These are phyloP conservation scores for Glossophaga mutica DNA, from an alignment of 2,797 vertebrate genomes.

Conservation along the genomic window DNA sequence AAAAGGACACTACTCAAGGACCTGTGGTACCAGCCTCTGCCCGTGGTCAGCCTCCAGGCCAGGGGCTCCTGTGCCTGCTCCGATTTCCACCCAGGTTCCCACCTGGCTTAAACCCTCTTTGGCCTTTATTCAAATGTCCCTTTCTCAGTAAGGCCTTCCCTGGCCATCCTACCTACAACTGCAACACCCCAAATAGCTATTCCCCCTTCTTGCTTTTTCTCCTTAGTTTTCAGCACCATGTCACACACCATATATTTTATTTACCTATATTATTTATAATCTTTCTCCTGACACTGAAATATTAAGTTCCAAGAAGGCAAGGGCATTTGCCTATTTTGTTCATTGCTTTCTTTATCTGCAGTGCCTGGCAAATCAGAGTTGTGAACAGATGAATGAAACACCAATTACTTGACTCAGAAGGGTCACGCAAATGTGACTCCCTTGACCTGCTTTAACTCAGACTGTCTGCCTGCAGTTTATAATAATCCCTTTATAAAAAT, in stretches of 20 bases:
- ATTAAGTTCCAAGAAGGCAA: background rate
- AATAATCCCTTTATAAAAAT: background rate
- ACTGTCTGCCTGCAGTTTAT: background rate
- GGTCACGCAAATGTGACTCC: background rate
- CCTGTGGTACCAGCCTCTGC: background rate
- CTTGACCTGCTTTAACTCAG: background rate
- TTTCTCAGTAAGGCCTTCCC: background rate
- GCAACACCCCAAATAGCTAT: background rate
- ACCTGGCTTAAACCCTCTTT: background rate
- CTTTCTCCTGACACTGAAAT: background rate
- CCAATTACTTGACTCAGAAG: background rate
- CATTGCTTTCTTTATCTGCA: background rate
- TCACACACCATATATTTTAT: background rate
- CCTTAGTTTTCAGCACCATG: background rate
- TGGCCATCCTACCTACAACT: background rate
- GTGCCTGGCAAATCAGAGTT: background rate
- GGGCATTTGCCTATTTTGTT: background rate
- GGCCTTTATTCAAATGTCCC: background rate
- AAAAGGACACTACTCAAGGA: background rate
- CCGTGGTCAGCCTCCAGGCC: background rate
- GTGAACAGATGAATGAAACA: background rate
- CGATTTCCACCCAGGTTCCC: background rate
- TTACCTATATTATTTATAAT: background rate
- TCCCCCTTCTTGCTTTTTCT: background rate
- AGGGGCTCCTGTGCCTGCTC: background rate